Base-by-base conservation (phyloP, 2,888 invertebrate species). In the Drosophila mulleri region DNA sequence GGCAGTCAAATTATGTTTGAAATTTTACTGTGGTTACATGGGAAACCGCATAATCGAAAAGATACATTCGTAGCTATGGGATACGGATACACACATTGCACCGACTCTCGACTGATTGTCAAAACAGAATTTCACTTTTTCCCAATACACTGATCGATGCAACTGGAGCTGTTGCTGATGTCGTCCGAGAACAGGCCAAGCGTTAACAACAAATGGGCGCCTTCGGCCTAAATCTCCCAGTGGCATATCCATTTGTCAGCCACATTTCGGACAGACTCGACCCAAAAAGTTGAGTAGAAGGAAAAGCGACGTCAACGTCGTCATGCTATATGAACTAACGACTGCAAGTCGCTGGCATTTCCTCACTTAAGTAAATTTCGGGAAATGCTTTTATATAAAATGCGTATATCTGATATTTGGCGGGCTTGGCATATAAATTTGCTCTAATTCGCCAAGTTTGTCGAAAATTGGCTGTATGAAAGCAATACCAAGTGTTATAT, bases 361-460 rank as follows among this genome's bases (percentile, higher is more conserved):
- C 65, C 67, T 73, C 54, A 64, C 73, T 79, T 76, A 76, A 45
- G 67, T 70, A 65, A 69, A 62, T 50, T 50, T 62, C 42, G 61
- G 61, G 63, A 74, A 73, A 73, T 74, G 68, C 65, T 56, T 60
- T 42, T 47, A 60, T 45, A 32, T 50, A 64, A 47, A 45, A 61
- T 41, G 53, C 32, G 32, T 29, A 4, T 35, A 7, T 64, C 23
- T 69, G 54, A 82, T 77, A 67, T 74, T 54, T 42, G 37, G 37
- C 35, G 65, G 56, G 50, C 39, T 59, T 76, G 71, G 71, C 70
- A 72, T 80, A 83, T 77, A 88, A 86, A 86, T 86, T 84, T 75
- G 79, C 35, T 57, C 75, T 88, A 84, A 86, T 88, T 87, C 84
- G 67, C 74, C 75, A 69, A 61, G 58, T 77, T 88, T 80, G 82